phyloP scores from a whole-genome alignment of 2,888 invertebrate genomes.

The Athalia cordata region DNA sequence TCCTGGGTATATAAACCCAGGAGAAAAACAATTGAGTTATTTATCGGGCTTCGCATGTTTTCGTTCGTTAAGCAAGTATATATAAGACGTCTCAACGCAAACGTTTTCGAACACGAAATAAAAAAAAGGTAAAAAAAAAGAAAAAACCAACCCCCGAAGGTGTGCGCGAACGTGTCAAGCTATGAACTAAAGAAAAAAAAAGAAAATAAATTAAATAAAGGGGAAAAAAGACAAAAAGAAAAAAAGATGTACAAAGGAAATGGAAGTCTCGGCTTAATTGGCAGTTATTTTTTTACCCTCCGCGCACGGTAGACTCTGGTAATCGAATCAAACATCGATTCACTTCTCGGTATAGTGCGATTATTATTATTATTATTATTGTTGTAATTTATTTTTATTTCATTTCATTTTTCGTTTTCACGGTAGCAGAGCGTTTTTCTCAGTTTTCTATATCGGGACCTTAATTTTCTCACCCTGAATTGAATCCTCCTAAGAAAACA shows the following conservation, averaged over 20 bases:
- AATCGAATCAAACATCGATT: constrained; percentile 31
- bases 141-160: constrained; percentile 9
- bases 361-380: not conserved
- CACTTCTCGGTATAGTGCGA: not conserved
- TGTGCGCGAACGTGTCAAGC: too few relatives aligned
- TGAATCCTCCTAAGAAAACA: not conserved
- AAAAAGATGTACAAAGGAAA: not conserved
- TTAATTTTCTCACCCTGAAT: not conserved
- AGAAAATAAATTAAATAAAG: constrained; percentile 1
- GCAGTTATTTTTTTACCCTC: constrained; percentile 20
- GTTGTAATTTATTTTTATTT: not conserved
- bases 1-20: not conserved
- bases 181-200: not conserved
- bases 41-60: constrained; percentile 44
- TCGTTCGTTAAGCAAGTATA: constrained; percentile 34
- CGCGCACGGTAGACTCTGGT: not conserved
- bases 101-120: too few relatives aligned
- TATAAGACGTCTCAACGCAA: too few relatives aligned
- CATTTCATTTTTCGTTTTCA: not conserved
- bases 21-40: constrained; percentile 44
- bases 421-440: not conserved
- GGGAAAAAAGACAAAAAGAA: not conserved
- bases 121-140: too few relatives aligned
- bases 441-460: not conserved
- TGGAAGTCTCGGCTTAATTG: not conserved